These are phyloP conservation scores for Plestiodon gilberti DNA, from an alignment of 2,113 vertebrate genomes.

Conservation along the genomic window DNA sequence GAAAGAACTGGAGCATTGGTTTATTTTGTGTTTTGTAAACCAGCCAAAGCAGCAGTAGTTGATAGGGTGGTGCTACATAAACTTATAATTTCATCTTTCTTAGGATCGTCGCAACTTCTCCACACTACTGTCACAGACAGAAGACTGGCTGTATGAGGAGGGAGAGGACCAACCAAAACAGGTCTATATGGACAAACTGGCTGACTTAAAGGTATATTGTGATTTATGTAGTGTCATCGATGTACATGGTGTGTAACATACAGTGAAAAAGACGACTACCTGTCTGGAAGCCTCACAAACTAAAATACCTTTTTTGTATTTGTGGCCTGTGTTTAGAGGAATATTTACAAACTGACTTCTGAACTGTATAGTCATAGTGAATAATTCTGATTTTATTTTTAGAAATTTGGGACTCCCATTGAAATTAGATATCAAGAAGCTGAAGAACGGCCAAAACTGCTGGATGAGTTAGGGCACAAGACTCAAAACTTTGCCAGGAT, in stretches of 20 bases:
- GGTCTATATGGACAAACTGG: constrained; percentile 94
- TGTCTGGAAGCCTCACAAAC: background rate
- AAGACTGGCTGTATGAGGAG: constrained; percentile 96
- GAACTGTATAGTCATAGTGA: rapidly evolving
- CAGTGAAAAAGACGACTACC: too few relatives aligned
- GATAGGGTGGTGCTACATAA: background rate
- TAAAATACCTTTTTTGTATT: background rate
- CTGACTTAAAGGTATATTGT: constrained; percentile 86
- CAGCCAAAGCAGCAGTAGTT: background rate
- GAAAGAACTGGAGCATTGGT: background rate
- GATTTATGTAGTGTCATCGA: background rate
- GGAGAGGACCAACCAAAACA: constrained; percentile 98
- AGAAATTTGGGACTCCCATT: constrained; percentile 81
- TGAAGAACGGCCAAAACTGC: constrained; percentile 90
- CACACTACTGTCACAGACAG: constrained; percentile 91
- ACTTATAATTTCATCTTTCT: background rate
- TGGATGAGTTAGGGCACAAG: constrained; percentile 88
- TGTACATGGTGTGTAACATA: background rate
- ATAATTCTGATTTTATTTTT: constrained; percentile 46
- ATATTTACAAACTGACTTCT: background rate
- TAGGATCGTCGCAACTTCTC: constrained; percentile 90
- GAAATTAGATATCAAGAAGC: constrained; percentile 75
- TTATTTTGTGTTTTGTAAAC: background rate
- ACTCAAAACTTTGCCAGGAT: constrained; percentile 79
- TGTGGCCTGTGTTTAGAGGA: background rate